These are phyloP conservation scores for Lontra canadensis DNA, from an alignment of 2,113 vertebrate species.

Conservation along the genomic window DNA sequence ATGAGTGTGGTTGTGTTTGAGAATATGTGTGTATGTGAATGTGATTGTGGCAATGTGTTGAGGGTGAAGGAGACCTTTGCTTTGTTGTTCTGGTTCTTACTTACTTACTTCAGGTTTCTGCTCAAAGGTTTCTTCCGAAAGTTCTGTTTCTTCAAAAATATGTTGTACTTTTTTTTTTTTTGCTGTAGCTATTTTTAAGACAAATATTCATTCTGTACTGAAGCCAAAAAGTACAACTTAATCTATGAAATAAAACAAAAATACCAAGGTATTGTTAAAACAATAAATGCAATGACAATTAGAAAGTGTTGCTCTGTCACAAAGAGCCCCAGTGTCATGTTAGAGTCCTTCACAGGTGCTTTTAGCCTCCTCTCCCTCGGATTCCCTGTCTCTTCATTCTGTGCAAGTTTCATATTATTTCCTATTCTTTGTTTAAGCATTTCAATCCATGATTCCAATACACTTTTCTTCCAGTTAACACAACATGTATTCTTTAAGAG, in stretches of 20 bases:
- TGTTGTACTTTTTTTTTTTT: not conserved
- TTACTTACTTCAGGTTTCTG: not conserved
- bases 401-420: not conserved
- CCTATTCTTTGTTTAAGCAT: not conserved
- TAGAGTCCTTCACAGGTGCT: not conserved
- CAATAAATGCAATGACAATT: not conserved
- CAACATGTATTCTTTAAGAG: not conserved
- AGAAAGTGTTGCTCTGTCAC: not conserved
- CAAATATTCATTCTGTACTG: not conserved
- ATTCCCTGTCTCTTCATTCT: not conserved
- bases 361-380: not conserved
- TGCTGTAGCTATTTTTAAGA: not conserved
- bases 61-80: not conserved
- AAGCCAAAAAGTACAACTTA: not conserved
- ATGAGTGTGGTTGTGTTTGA: not conserved
- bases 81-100: not conserved
- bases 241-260: not conserved
- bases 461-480: not conserved
- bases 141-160: conserved; percentile 34
- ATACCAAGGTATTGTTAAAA: not conserved
- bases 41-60: not conserved
- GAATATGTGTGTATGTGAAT: not conserved
- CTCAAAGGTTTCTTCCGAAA: not conserved
- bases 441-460: not conserved
- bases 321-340: not conserved